A percentile compares a stretch with the other conserved stretches of the same genome.
Evolutionary conservation across 92 coral and sea anemone species (phyloP).

Genomic region (Pocillopora grandis): DNA sequence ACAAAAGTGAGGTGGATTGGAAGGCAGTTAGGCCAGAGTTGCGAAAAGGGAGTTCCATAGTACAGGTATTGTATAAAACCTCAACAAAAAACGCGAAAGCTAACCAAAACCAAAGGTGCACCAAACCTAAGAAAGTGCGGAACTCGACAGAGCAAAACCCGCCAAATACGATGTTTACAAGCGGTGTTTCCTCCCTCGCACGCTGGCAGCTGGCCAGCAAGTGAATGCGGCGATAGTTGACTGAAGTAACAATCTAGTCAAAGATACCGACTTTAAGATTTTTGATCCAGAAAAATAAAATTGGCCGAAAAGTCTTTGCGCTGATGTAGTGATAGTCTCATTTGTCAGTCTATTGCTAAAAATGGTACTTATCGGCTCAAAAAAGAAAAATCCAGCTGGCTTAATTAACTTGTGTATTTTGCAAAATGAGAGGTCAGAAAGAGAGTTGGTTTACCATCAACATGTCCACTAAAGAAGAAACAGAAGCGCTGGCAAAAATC

Average conservation of each 20-base stretch:
- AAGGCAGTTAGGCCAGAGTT: background rate
- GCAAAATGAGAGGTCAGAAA: background rate
- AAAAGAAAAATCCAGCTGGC: background rate
- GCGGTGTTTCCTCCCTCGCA: no score
- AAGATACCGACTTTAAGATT: no score
- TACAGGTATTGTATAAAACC: background rate
- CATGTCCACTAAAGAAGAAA: background rate
- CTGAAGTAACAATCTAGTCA: no score
- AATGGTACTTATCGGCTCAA: background rate
- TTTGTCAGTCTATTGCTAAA: background rate
- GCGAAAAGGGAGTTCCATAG: constrained; percentile 34
- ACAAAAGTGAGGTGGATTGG: constrained; percentile 13
- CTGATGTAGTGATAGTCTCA: background rate
- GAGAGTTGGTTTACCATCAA: background rate
- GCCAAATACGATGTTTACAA: no score
- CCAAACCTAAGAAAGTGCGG: no score
- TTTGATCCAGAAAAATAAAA: background rate
- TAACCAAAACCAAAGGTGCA: background rate
- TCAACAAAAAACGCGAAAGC: background rate
- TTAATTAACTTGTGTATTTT: constrained; percentile 1
- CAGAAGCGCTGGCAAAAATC: background rate
- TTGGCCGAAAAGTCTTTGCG: background rate
- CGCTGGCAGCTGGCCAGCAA: no score
- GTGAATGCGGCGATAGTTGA: no score
- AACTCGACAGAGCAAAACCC: no score